Conservation (phyloP, 2,797 vertebrate species). For the Thaleichthys pacificus region DNA sequence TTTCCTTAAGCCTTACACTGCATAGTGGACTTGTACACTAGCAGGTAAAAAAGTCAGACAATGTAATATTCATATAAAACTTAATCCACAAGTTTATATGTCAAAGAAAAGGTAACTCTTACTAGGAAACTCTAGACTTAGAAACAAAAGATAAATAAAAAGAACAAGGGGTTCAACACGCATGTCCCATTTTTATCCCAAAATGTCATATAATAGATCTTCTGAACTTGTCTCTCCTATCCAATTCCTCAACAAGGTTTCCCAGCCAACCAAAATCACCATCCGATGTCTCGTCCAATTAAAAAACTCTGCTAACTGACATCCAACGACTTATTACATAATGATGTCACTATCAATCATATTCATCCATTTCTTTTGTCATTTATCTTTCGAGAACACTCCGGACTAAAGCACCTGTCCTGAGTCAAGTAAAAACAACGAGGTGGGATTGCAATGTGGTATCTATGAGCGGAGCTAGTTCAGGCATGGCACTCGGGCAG, state of each 20-base stretch:
- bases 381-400: background rate
- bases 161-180: background rate
- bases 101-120: background rate
- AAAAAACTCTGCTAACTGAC: too few relatives aligned
- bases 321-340: too few relatives aligned
- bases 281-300: background rate
- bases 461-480: too few relatives aligned
- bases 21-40: background rate
- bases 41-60: background rate
- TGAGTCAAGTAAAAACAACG: background rate
- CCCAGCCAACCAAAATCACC: background rate
- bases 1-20: background rate
- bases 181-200: background rate
- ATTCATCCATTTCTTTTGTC: background rate
- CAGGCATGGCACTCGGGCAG: too few relatives aligned
- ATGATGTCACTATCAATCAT: background rate
- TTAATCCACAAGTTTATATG: background rate
- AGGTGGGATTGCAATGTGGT: background rate
- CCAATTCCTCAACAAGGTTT: background rate
- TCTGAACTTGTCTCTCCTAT: background rate
- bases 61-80: background rate
- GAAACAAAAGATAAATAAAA: background rate
- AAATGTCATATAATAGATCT: slow-evolving; percentile 3
- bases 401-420: background rate
- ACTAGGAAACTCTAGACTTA: slow-evolving; percentile 2